Base-by-base conservation (phyloP, 2,113 vertebrate genomes). In the Vulpes lagopus region DNA sequence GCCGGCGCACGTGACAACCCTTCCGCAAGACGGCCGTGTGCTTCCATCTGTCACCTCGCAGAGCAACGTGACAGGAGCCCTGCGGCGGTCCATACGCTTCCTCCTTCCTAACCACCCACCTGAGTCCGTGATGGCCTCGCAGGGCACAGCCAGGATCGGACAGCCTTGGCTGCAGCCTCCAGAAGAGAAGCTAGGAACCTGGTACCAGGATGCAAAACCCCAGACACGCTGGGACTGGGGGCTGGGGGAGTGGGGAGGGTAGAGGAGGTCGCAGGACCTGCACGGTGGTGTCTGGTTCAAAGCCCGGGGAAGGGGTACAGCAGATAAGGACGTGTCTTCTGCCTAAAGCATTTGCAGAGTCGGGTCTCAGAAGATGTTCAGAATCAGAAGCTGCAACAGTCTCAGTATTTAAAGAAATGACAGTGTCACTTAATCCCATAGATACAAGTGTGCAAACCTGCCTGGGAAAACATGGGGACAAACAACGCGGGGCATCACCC, bases 401-500 rank as follows among this genome's bases (percentile, higher is more conserved):
- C 38, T 22, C 43, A 15, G 53, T 4, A 8, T 15, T 80, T 2
- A 9, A 9, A 71, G 64, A 35, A n/a, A 30, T 6, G 0, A 27
- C 11, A 1, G 9, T 1, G 35, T 27, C 22, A 4, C 1, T 27
- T 1, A 3, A 6, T 4, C 22, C 38, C 17, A 11, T 0, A 19
- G 9, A 4, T 0, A 3, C 16, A 2, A 20, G 15, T 2, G 0
- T 1, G 22, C 35, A n/a, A 20, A 53, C 22, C 16, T 55, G 16
- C 53, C 17, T 5, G 51, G 49, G 32, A 57, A 2, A 0, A 2
- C 8, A 8, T 0, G 0, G 9, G 51, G 30, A 30, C 1, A 1
- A 4, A 3, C 2, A 0, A 5, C 0, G 0, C 0, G 4, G 81
- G 7, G 38, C 3, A 0, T 1, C 20, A 0, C 6, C 10, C 51